These are phyloP conservation scores for Bolinopsis microptera DNA, from an alignment of 37 sponge, comb jelly and placozoan genomes.

Conservation along the genomic window DNA sequence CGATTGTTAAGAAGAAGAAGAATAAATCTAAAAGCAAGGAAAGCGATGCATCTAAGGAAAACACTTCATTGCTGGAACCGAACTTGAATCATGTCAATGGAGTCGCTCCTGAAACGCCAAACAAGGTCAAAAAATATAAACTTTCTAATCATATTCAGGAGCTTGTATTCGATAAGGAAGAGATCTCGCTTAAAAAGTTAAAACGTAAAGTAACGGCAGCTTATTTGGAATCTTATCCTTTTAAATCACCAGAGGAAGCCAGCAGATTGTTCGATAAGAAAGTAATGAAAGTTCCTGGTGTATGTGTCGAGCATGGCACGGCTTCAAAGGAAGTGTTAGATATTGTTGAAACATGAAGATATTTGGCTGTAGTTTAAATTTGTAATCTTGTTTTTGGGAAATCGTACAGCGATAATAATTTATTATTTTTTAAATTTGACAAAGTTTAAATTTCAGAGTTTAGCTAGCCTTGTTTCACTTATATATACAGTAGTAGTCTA, in stretches of 20 bases:
- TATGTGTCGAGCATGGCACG: constrained; percentile 8
- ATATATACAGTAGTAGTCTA: too few species aligned
- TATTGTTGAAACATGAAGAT: not conserved
- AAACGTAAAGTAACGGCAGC: constrained; percentile 52
- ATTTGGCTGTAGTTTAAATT: too few species aligned
- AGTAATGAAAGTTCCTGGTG: constrained; percentile 21
- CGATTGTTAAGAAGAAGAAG: constrained; percentile 61
- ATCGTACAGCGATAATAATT: too few species aligned
- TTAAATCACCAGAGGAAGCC: constrained; percentile 7
- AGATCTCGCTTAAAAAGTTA: constrained; percentile 42
- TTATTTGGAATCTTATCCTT: constrained; percentile 4
- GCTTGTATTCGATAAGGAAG: constrained; percentile 34
- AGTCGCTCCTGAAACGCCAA: constrained; percentile 1
- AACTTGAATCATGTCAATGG: constrained; percentile 33
- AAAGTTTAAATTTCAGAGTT: too few species aligned
- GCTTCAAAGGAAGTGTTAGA: constrained; percentile 23
- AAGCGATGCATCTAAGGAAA: not conserved
- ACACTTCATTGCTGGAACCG: not conserved
- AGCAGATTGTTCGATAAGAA: constrained; percentile 60
- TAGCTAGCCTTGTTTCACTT: too few species aligned
- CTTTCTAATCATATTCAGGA: constrained; percentile 10
- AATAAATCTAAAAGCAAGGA: constrained; percentile 27
- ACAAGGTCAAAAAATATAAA: not conserved
- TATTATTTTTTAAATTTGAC: too few species aligned
- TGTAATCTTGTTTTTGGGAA: too few species aligned